A percentile compares a stretch with the other conserved stretches of the same genome.
These are phyloP conservation scores for Dermolepida albohirtum DNA, from an alignment of 2,888 invertebrate species.

Conservation along the genomic window DNA sequence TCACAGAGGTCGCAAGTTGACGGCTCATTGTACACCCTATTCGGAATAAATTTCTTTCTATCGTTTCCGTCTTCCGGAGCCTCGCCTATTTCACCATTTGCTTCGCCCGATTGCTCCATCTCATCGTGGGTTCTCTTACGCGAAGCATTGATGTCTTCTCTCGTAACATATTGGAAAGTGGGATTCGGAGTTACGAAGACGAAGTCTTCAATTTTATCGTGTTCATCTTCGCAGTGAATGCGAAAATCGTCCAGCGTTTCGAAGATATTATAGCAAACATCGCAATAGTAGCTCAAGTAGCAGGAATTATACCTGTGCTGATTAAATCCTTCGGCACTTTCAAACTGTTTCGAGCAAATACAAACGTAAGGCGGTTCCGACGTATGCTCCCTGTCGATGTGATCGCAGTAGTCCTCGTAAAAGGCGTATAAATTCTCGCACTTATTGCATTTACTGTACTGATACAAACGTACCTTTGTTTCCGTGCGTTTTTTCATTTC, in stretches of 20 bases:
- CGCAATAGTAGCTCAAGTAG: constrained; percentile 60
- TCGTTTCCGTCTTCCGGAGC: constrained; percentile 38
- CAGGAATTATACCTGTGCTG: constrained; percentile 60
- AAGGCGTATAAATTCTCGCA: constrained; percentile 61
- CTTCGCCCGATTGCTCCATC: constrained; percentile 1
- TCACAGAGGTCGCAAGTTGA: constrained; percentile 35
- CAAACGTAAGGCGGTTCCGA: constrained; percentile 50
- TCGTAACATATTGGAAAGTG: constrained; percentile 15
- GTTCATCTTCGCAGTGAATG: constrained; percentile 57
- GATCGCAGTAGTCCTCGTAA: constrained; percentile 60
- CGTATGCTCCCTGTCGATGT: constrained; percentile 60
- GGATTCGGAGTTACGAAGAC: constrained; percentile 51
- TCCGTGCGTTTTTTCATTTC: constrained; percentile 58
- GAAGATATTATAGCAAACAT: constrained; percentile 60
- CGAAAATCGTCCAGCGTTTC: constrained; percentile 58
- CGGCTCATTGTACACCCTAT: constrained; percentile 5
- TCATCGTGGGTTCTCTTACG: constrained; percentile 39
- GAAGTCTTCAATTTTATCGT: constrained; percentile 60
- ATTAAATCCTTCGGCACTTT: constrained; percentile 58
- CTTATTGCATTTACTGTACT: constrained; percentile 60
- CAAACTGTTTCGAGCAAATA: constrained; percentile 55
- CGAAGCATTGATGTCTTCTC: constrained; percentile 17
- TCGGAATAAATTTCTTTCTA: constrained; percentile 39
- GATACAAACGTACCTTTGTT: constrained; percentile 60
- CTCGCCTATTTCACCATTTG: constrained; percentile 6